Conservation (phyloP, 2,113 vertebrate species). For the Gavialis gangeticus region DNA sequence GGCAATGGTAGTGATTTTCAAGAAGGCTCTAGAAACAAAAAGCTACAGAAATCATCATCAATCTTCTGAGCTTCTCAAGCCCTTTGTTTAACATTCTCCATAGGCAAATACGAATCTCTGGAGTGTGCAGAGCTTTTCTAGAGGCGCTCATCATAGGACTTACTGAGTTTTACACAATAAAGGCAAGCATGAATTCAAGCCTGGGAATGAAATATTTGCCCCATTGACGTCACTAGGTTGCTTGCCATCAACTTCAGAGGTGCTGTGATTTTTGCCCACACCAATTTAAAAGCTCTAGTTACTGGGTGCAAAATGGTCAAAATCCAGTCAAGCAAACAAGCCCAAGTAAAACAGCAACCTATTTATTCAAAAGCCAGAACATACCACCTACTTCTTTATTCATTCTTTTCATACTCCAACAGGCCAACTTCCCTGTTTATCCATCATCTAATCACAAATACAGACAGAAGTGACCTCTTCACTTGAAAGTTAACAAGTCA, state of each 20-base stretch:
- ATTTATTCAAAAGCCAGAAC: not conserved
- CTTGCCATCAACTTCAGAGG: not conserved
- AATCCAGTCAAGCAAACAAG: not conserved
- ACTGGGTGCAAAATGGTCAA: not conserved
- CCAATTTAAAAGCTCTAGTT: not conserved
- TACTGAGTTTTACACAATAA: not conserved
- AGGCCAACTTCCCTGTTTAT: slow-evolving; percentile 4
- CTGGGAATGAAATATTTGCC: not conserved
- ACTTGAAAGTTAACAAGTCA: slow-evolving; percentile 26
- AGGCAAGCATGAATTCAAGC: not conserved
- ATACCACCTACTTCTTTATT: not conserved
- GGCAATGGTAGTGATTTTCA: not conserved
- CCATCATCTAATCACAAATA: slow-evolving; percentile 32
- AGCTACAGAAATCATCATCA: not conserved
- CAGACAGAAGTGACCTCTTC: not conserved
- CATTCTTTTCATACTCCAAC: not conserved
- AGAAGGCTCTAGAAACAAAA: not conserved
- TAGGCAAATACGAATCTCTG: not conserved
- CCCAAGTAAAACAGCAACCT: not conserved
- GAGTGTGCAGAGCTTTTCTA: not conserved
- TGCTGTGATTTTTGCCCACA: not conserved
- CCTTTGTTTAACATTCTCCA: not conserved
- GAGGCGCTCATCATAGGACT: not conserved
- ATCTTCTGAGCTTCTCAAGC: not conserved
- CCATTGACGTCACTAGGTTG: not conserved